Evolutionary conservation across 1,140 invertebrate species (phyloP).

Genomic region (Ylistrum balloti): DNA sequence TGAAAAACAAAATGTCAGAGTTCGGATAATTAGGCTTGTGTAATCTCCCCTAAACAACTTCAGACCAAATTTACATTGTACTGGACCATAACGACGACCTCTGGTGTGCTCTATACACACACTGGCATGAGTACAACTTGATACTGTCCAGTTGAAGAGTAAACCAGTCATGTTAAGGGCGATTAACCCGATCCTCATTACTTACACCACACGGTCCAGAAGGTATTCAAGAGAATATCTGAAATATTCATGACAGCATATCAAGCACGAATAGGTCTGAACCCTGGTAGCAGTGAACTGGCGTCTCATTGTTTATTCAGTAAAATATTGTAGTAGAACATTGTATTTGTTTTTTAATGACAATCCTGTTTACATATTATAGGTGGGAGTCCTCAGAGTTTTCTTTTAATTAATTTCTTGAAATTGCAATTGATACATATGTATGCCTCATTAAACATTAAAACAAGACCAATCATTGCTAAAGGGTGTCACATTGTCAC

Average conservation of each 20-base stretch:
- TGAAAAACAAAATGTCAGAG: too few species aligned
- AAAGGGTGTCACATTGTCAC: neutral
- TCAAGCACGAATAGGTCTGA: neutral
- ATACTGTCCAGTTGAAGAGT: constrained; percentile 7
- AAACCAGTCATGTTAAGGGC: neutral
- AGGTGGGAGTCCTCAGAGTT: neutral
- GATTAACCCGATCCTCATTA: neutral
- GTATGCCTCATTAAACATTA: neutral
- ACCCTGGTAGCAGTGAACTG: neutral
- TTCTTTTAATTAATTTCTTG: constrained; percentile 36
- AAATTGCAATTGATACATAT: neutral
- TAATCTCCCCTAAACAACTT: neutral
- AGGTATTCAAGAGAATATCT: neutral
- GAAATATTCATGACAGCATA: constrained; percentile 35
- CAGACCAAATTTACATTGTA: neutral
- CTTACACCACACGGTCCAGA: neutral
- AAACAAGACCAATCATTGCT: neutral
- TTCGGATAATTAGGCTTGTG: too few species aligned
- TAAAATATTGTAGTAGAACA: neutral
- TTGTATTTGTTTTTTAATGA: neutral
- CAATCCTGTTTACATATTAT: neutral
- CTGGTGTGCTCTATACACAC: neutral
- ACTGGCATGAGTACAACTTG: neutral
- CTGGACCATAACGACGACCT: too few species aligned
- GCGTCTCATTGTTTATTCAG: neutral